Base-by-base conservation (phyloP, 1,140 invertebrate species). In the Nomia melanderi region DNA sequence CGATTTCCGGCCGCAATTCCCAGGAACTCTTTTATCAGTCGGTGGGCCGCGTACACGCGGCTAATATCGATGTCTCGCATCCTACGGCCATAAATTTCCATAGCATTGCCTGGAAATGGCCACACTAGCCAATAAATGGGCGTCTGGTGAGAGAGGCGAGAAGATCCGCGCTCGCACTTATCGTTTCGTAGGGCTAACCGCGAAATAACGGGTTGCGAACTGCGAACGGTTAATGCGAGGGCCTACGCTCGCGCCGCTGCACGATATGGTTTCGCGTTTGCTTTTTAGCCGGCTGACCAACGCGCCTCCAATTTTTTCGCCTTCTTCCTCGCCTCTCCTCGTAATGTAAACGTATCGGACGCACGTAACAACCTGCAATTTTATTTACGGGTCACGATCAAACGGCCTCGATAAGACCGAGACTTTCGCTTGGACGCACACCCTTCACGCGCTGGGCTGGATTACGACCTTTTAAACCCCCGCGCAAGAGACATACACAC, bases 181-280 rank as follows among this genome's bases (percentile, higher is more conserved):
- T 88, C 87, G 63, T 54, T 17, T 65, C 39, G 54, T 29, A 81
- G 82, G 83, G 81, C 77, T 88, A 88, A 89, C 87, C 88, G 83
- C 83, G 57, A 88, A 89, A 88, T 86, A 88, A 89, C 88, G 86
- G 87, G 87, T 88, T 88, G 80, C 79, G 63, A 54, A 57, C 76
- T 31, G 62, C 73, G 60, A 74, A 74, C 78, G 71, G 81, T 84
- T 85, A 83, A 85, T 75, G 74, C 76, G 70, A 78, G 63, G 53
- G 66, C 44, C 60, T 64, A 77, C 53, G 70, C 11, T 60, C 56
- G 57, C 73, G 17, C 56, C 69, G 41, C 36, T 14, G 17, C 65
- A 67, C 74, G 72, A 79, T 72, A 81, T 56, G 56, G 39, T 59
- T 64, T 57, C 60, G 12, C 67, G 39, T 62, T 54, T 31, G 77